Conservation (phyloP, 2,888 invertebrate genomes). For the Acrobasis repandana region DNA sequence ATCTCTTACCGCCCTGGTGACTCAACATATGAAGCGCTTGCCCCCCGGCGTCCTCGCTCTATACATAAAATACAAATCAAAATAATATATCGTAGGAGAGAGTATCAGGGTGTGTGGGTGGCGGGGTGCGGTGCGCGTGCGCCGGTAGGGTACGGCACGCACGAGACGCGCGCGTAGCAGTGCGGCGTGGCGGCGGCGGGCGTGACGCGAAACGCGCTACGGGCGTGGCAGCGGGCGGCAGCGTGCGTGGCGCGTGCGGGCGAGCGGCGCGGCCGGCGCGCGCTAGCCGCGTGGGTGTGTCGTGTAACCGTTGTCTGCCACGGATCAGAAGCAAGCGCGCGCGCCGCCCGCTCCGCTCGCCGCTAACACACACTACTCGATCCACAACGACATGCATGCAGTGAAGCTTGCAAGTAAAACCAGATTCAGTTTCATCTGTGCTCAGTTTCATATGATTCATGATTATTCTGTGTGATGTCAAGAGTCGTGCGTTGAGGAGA, state of each 20-base stretch:
- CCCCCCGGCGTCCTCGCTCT: constrained; percentile 97
- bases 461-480: constrained; percentile 80
- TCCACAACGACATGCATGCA: constrained; percentile 81
- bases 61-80: constrained; percentile 85
- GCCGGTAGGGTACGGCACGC: constrained; percentile 52
- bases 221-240: constrained; percentile 44
- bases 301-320: constrained; percentile 33
- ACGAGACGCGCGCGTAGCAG: constrained; percentile 41
- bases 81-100: constrained; percentile 82
- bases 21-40: constrained; percentile 94
- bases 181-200: constrained; percentile 43
- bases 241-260: constrained; percentile 37
- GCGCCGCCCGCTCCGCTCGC: constrained; percentile 42
- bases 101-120: constrained; percentile 77
- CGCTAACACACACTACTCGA: constrained; percentile 72
- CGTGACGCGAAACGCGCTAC: constrained; percentile 48
- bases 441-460: constrained; percentile 81
- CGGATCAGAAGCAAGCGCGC: constrained; percentile 30
- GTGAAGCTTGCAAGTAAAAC: constrained; percentile 82
- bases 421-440: constrained; percentile 81
- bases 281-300: constrained; percentile 27
- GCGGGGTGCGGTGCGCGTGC: constrained; percentile 64
- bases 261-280: constrained; percentile 35
- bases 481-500: constrained; percentile 83
- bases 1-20: constrained; percentile 96